Evolutionary conservation across 2,113 vertebrate species (phyloP).

Genomic region (Pithys albifrons): DNA sequence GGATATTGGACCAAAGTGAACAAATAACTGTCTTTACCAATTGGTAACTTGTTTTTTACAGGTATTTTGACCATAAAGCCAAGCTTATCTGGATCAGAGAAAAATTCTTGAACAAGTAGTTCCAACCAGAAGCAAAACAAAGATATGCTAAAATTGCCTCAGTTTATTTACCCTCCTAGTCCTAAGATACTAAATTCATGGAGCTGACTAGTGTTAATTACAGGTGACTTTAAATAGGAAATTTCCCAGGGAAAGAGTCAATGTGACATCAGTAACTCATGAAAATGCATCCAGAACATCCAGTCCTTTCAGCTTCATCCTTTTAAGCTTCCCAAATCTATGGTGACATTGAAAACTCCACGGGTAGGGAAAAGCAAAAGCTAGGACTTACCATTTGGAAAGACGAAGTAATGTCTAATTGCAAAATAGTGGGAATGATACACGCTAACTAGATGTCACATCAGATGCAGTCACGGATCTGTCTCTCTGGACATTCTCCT

Average conservation of each 20-base stretch:
- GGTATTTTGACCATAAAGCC: background rate
- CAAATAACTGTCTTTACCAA: background rate
- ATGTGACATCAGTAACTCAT: background rate
- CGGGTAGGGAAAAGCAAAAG: background rate
- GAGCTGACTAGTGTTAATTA: background rate
- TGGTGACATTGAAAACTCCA: background rate
- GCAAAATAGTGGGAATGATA: background rate
- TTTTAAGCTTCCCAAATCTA: background rate
- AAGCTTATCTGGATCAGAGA: background rate
- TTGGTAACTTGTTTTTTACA: background rate
- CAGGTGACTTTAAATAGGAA: background rate
- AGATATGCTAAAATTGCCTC: background rate
- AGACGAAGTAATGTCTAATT: background rate
- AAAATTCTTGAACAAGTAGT: background rate
- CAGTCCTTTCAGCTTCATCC: background rate
- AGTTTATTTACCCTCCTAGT: background rate
- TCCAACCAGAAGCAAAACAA: background rate
- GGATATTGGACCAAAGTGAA: background rate
- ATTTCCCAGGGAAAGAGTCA: background rate
- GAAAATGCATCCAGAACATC: background rate
- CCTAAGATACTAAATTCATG: background rate
- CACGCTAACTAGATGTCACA: fast-evolving
- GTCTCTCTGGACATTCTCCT: background rate
- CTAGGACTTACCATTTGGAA: background rate
- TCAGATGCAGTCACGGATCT: background rate